A percentile compares a stretch with the other conserved stretches of the same genome.
Evolutionary conservation across 64 coral and sea anemone species (phyloP).

Genomic region (Hydrozoanthus tunicans): DNA sequence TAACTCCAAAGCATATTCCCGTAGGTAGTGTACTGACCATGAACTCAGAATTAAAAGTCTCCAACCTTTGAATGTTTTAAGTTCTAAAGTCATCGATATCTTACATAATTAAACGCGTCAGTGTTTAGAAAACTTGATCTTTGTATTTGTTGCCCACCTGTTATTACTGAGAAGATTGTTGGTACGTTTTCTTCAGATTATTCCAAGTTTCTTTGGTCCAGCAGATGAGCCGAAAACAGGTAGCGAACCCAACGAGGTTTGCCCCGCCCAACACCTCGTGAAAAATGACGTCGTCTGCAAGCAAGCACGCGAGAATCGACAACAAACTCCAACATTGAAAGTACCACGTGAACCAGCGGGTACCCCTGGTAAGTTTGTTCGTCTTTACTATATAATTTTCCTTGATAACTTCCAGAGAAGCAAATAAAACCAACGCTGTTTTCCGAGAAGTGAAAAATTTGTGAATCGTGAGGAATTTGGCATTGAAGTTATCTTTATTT

Average conservation of each 20-base stretch:
- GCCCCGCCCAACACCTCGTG: neutral
- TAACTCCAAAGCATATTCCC: no score
- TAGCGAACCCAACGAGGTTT: neutral
- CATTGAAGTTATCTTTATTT: no score
- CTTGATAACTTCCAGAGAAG: no score
- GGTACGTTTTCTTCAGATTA: neutral
- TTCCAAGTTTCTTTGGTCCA: slow-evolving; percentile 54
- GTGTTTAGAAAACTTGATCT: neutral
- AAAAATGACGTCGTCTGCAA: neutral
- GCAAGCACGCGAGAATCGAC: neutral
- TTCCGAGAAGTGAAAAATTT: no score
- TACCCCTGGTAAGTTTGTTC: slow-evolving; percentile 7
- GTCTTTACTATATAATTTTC: neutral
- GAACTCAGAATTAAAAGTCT: no score
- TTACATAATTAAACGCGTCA: neutral
- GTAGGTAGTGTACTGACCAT: no score
- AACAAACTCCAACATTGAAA: neutral
- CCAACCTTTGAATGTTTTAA: no score
- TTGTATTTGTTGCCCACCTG: neutral
- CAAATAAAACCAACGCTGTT: no score
- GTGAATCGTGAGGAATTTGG: no score
- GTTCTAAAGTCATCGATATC: neutral
- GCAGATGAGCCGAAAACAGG: neutral
- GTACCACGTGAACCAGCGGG: slow-evolving; percentile 29
- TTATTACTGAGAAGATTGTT: neutral